A percentile compares a stretch with the other conserved stretches of the same genome.
phyloP scores from a whole-genome alignment of 2,797 vertebrate genomes.

The Sitta carolinensis region DNA sequence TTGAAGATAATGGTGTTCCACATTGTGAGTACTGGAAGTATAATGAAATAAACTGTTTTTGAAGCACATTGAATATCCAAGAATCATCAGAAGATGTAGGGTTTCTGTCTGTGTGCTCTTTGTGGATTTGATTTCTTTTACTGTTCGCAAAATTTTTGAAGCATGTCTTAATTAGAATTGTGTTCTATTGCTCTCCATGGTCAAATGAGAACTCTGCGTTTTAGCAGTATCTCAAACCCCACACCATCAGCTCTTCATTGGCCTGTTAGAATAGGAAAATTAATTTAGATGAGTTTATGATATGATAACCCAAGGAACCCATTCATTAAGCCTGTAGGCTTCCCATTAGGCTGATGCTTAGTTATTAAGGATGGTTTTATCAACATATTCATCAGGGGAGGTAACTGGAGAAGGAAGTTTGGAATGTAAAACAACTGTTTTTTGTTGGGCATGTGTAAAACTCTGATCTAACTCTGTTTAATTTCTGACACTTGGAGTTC shows the following conservation, averaged over 20 bases:
- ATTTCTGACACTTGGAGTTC: not conserved
- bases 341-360: not conserved
- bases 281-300: not conserved
- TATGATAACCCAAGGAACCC: fast-evolving
- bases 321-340: not conserved
- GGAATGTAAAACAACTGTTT: not conserved
- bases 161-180: not conserved
- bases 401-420: not conserved
- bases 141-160: not conserved
- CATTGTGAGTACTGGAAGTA: not conserved
- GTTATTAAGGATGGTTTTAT: not conserved
- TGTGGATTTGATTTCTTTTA: not conserved
- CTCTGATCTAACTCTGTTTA: not conserved
- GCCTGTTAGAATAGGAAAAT: not conserved
- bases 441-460: not conserved
- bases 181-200: fast-evolving
- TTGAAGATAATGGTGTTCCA: not conserved
- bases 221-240: not conserved
- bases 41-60: not conserved
- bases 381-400: not conserved
- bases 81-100: not conserved
- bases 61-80: not conserved
- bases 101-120: not conserved
- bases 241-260: not conserved
- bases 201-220: not conserved